Percentiles rank a stretch among this genome's conserved stretches.
phyloP scores from a whole-genome alignment of 2,888 invertebrate species.

The Hymenopus coronatus region DNA sequence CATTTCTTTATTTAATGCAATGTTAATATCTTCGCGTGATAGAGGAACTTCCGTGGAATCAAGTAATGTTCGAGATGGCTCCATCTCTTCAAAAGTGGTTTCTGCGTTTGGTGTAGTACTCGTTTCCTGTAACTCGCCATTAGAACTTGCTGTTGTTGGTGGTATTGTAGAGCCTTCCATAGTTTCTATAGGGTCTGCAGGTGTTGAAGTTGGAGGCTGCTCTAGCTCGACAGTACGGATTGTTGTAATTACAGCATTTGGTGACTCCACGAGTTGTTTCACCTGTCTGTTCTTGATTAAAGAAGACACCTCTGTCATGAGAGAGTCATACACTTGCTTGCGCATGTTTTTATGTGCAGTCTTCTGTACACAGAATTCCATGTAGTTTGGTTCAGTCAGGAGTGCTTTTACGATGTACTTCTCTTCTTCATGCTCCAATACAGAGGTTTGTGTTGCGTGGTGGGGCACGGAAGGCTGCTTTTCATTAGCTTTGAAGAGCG shows the following conservation, averaged over 20 bases:
- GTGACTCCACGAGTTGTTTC: background rate
- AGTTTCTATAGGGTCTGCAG: too few species aligned
- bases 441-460: background rate
- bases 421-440: background rate
- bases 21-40: too few species aligned
- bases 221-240: too few species aligned
- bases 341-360: background rate
- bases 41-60: too few species aligned
- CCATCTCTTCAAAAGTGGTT: too few species aligned
- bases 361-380: background rate
- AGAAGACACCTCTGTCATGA: background rate
- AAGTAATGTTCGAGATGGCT: too few species aligned
- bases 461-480: too few species aligned
- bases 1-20: too few species aligned
- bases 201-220: background rate
- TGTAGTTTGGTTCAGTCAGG: background rate
- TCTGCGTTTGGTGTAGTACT: too few species aligned
- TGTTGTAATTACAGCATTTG: background rate
- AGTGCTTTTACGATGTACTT: background rate
- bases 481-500: background rate
- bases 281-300: background rate
- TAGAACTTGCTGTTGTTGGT: too few species aligned
- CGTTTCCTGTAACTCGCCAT: too few species aligned
- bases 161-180: too few species aligned
- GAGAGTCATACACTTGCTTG: background rate